Percentiles rank a stretch among this genome's conserved stretches.
Evolutionary conservation across 2,888 invertebrate species (phyloP).

Genomic region (Odontomyia ornata): DNA sequence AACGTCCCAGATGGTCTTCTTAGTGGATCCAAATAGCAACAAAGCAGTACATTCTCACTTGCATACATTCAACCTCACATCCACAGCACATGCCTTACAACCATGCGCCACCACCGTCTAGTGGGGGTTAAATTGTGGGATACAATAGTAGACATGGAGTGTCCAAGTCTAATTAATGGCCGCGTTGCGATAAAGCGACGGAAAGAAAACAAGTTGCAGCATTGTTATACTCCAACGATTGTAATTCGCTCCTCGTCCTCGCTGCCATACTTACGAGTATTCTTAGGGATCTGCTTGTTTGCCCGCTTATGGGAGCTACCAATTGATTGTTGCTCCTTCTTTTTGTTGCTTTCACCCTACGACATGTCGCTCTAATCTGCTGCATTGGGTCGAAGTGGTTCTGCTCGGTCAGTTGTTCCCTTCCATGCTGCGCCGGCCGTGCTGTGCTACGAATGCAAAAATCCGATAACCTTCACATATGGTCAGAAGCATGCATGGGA

Average conservation of each 20-base stretch:
- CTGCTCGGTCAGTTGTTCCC: not conserved
- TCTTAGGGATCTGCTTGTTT: constrained; percentile 21
- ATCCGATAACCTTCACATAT: constrained; percentile 42
- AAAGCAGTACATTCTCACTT: not conserved
- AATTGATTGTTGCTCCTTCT: constrained; percentile 29
- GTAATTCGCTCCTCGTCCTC: not conserved
- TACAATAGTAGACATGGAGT: constrained; percentile 12
- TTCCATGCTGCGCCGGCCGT: not conserved
- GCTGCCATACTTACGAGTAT: not conserved
- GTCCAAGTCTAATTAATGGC: constrained; percentile 43
- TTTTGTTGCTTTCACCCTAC: constrained; percentile 31
- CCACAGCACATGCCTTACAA: not conserved
- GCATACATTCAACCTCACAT: not conserved
- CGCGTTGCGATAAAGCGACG: constrained; percentile 31
- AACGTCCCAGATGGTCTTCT: constrained; percentile 40
- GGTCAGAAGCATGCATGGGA: constrained; percentile 25
- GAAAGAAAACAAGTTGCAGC: constrained; percentile 26
- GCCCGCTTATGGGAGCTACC: constrained; percentile 22
- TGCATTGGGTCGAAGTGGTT: not conserved
- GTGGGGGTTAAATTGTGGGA: constrained; percentile 28
- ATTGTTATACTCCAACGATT: constrained; percentile 37
- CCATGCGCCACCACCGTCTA: constrained; percentile 5
- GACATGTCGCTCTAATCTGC: constrained; percentile 36
- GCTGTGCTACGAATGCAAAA: constrained; percentile 41
- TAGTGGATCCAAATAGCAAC: constrained; percentile 14